These are phyloP conservation scores for Drosophila multiciliata DNA, from an alignment of 2,888 invertebrate genomes.

Conservation along the genomic window DNA sequence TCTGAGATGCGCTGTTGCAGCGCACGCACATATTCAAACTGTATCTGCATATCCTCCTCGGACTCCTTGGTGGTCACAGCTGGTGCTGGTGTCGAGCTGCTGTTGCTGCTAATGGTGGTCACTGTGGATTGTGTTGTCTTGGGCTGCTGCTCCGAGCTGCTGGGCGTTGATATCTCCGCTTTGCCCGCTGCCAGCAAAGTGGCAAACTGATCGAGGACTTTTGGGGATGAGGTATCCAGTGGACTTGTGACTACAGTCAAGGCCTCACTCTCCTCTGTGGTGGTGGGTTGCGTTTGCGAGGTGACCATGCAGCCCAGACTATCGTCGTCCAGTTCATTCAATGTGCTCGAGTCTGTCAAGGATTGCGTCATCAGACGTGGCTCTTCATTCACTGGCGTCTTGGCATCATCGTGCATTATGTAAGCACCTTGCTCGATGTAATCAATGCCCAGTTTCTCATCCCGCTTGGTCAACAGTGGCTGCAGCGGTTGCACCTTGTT, in stretches of 20 bases:
- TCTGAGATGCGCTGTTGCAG: conserved; percentile 89
- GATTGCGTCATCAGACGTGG: conserved; percentile 74
- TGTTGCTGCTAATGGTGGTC: conserved; percentile 65
- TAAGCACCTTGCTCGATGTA: conserved; percentile 86
- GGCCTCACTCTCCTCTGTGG: conserved; percentile 88
- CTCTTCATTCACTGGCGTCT: conserved; percentile 85
- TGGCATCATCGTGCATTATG: conserved; percentile 83
- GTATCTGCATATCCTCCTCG: conserved; percentile 60
- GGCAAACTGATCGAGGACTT: conserved; percentile 72
- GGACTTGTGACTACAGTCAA: conserved; percentile 87
- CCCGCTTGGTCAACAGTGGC: conserved; percentile 71
- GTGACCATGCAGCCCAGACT: conserved; percentile 86
- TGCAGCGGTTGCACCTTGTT: conserved; percentile 35
- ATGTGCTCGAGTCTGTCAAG: conserved; percentile 78
- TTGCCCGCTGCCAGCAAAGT: conserved; percentile 51
- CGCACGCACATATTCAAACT: conserved; percentile 87
- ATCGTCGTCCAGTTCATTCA: conserved; percentile 87
- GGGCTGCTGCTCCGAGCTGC: conserved; percentile 83
- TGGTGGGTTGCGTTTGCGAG: conserved; percentile 83
- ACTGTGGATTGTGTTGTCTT: conserved; percentile 80
- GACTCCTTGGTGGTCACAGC: conserved; percentile 48
- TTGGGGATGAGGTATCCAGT: conserved; percentile 83
- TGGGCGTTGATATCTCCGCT: conserved; percentile 76
- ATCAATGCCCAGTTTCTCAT: conserved; percentile 86
- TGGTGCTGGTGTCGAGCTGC: conserved; percentile 50